Base-by-base conservation (phyloP, 2,113 vertebrate species). In the Talpa occidentalis region DNA sequence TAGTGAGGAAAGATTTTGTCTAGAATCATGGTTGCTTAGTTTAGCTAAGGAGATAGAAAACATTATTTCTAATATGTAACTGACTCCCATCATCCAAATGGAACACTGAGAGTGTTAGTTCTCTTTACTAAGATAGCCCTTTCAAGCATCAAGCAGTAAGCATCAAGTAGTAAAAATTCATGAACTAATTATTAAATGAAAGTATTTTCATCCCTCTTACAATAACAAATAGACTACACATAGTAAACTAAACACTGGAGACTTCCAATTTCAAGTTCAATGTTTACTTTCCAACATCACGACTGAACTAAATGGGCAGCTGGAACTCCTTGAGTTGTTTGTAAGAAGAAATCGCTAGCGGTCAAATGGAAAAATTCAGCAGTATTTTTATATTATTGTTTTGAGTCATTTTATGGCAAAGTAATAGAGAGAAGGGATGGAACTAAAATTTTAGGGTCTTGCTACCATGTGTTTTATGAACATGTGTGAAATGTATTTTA, bases 161-260 rank as follows among this genome's bases (percentile, higher is more conserved):
- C 8, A 88, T 62, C 78, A 72, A 80, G 35, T n/a, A 86, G 52
- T 88, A 85, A 90, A 79, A 82, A 78, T 11, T 59, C 42, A 67
- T 64, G 24, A 92, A 69, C 37, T 83, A 90, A 70, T 93, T 83
- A 80, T 60, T 90, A 90, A 91, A 66, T 66, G 32, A 94, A 86
- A 95, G 73, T 24, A 88, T 85, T 67, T 47, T 56, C 15, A 59
- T 42, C 19, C 44, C 47, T 73, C 59, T 74, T 69, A 76, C 90
- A 81, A 80, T 64, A 88, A 91, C 14, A 73, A 87, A 70, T 28
- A 40, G 22, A 77, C 52, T 77, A 86, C 47, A 56, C 76, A 21
- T 21, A 74, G 72, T 26, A 60, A 82, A 64, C 15, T 35, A 70
- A 94, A 88, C 32, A 93, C n/a, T 88, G 30, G 35, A 52, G 14